Conservation (phyloP, 1,140 invertebrate species). For the Dreissena polymorpha region DNA sequence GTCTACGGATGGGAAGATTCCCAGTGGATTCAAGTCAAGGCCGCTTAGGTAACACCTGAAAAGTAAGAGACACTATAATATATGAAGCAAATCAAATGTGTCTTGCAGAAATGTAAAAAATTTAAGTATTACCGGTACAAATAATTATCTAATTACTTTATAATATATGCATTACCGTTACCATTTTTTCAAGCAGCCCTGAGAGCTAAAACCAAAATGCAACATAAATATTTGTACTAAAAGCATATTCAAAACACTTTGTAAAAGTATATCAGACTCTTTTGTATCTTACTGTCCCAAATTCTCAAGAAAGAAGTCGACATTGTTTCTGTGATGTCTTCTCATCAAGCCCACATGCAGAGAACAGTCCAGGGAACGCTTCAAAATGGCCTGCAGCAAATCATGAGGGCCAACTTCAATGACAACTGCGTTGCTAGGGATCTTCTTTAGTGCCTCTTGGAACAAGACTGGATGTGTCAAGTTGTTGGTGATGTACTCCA, state of each 20-base stretch:
- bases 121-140: no score
- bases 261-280: no score
- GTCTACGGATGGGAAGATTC: conserved; percentile 87
- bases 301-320: no score
- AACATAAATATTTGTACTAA: no score
- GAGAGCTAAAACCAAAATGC: no score
- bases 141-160: no score
- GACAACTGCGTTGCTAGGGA: conserved; percentile 93
- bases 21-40: conserved; percentile 86
- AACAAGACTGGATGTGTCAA: conserved; percentile 91
- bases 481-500: conserved; percentile 85
- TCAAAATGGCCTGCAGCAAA: conserved; percentile 89
- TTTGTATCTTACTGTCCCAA: no score
- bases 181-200: no score
- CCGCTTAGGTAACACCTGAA: conserved; percentile 89
- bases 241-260: no score
- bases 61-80: not conserved
- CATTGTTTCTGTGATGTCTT: conserved; percentile 74
- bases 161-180: no score
- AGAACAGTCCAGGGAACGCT: conserved; percentile 81
- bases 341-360: conserved; percentile 90
- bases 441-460: conserved; percentile 89
- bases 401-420: conserved; percentile 96
- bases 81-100: not conserved
- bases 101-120: no score